Evolutionary conservation across 2,113 vertebrate genomes (phyloP).

Genomic region (Athene cunicularia): DNA sequence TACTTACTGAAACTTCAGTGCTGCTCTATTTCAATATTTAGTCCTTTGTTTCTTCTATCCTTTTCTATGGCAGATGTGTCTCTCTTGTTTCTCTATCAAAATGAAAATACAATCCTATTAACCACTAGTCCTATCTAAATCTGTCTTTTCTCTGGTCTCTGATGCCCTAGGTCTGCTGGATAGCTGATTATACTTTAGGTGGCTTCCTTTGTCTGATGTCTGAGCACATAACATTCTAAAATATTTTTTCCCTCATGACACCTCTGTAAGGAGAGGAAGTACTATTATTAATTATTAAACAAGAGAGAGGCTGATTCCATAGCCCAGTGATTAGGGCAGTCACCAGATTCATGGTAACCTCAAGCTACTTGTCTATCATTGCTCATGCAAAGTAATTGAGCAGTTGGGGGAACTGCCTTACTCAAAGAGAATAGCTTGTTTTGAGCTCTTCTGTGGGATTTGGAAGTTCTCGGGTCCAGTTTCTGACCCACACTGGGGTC

Average conservation of each 20-base stretch:
- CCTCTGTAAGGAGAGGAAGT: neutral
- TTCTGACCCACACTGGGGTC: accelerated
- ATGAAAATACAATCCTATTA: neutral
- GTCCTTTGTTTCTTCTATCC: neutral
- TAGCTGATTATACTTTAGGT: neutral
- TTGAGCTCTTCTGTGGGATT: neutral
- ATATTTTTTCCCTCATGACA: neutral
- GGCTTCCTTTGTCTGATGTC: neutral
- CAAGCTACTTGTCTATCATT: neutral
- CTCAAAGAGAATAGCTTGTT: neutral
- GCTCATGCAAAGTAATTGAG: neutral
- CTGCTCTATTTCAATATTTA: neutral
- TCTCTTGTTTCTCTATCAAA: neutral
- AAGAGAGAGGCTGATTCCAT: neutral
- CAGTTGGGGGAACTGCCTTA: neutral
- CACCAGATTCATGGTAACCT: neutral
- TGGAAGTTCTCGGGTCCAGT: neutral
- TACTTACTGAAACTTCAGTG: neutral
- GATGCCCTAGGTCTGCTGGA: neutral
- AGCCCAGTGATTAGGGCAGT: neutral
- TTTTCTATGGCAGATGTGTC: neutral
- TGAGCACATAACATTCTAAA: neutral
- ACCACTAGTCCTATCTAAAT: neutral
- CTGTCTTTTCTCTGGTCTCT: neutral
- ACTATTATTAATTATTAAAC: conserved; percentile 5